phyloP scores from a whole-genome alignment of 2,113 vertebrate genomes.

The Rhineura floridana region DNA sequence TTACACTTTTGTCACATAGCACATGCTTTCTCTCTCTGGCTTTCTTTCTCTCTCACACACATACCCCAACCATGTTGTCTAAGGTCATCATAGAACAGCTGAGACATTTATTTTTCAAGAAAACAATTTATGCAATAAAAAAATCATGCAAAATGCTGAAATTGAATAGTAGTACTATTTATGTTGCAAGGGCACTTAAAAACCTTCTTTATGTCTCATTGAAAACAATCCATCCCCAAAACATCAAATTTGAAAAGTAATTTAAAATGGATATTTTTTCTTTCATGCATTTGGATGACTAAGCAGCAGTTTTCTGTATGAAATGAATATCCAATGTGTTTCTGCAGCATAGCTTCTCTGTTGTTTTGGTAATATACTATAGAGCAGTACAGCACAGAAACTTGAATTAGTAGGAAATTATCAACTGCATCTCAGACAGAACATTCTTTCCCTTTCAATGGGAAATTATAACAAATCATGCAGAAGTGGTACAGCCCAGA shows the following conservation, averaged over 20 bases:
- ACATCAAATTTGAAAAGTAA: conserved; percentile 27
- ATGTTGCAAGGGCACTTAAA: conserved; percentile 5
- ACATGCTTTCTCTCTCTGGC: not conserved
- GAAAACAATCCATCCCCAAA: conserved; percentile 41
- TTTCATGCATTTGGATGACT: conserved; percentile 21
- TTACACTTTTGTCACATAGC: not conserved
- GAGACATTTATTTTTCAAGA: conserved; percentile 16
- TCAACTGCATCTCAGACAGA: not conserved
- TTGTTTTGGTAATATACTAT: conserved; percentile 36
- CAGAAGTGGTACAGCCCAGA: not conserved
- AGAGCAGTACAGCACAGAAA: conserved; percentile 7
- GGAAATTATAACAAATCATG: not conserved
- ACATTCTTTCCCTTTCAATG: not conserved
- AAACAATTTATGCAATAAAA: conserved; percentile 11
- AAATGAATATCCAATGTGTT: conserved; percentile 18
- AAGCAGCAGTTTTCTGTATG: not conserved
- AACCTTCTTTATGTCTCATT: not conserved
- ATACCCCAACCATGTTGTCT: not conserved
- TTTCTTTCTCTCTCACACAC: not conserved
- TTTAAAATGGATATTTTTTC: conserved; percentile 38
- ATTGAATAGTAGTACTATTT: not conserved
- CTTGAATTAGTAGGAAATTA: not conserved
- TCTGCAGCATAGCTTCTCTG: not conserved
- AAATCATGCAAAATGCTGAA: not conserved
- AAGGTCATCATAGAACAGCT: not conserved